These are phyloP conservation scores for Diphyllodes magnificus DNA, from an alignment of 2,113 vertebrate species.

Conservation along the genomic window DNA sequence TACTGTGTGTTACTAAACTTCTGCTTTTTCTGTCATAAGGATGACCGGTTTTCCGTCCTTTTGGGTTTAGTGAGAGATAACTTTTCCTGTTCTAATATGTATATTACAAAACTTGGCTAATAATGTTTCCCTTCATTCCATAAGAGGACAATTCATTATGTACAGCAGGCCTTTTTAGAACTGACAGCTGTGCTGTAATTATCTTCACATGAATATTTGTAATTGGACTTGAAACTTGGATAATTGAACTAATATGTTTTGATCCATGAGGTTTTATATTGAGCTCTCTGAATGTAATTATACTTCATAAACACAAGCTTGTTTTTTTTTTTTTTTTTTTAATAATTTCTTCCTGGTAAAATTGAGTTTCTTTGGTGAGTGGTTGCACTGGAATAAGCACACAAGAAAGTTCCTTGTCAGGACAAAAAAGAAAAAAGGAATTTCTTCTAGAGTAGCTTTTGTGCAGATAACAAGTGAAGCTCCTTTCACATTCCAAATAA, in stretches of 20 bases:
- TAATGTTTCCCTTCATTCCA: constrained; percentile 42
- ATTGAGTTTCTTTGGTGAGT: background rate
- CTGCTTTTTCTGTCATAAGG: constrained; percentile 41
- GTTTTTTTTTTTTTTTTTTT: background rate
- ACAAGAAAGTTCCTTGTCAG: background rate
- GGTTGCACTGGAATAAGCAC: background rate
- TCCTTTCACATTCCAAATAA: background rate
- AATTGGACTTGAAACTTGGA: constrained; percentile 56
- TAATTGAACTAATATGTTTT: constrained; percentile 61
- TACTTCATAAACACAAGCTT: background rate
- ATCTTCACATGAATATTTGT: constrained; percentile 54
- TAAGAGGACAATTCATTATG: constrained; percentile 57
- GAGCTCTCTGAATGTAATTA: constrained; percentile 35
- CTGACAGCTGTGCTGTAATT: constrained; percentile 52
- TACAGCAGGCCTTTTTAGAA: constrained; percentile 34
- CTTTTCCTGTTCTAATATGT: constrained; percentile 22
- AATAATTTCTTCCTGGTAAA: background rate
- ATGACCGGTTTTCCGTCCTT: constrained; percentile 39
- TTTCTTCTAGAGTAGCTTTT: background rate
- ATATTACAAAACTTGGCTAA: constrained; percentile 44
- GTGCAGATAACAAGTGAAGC: background rate
- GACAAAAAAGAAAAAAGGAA: background rate
- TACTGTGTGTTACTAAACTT: constrained; percentile 46
- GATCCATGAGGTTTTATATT: constrained; percentile 47
- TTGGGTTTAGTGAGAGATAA: constrained; percentile 48